Conservation (phyloP, 1,140 invertebrate genomes). For the Listronotus oregonensis region DNA sequence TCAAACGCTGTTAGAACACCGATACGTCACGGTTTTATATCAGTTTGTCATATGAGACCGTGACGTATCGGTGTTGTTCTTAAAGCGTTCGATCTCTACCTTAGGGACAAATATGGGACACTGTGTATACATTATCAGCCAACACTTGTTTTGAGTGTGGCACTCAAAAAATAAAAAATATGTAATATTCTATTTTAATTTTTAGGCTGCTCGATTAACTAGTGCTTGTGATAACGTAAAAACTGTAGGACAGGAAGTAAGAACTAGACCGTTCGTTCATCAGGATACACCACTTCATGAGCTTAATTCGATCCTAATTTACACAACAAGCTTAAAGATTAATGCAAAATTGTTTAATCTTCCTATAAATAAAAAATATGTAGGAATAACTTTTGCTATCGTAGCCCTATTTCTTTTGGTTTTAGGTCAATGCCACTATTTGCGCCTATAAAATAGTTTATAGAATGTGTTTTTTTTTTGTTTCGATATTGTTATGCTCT, state of each 20-base stretch:
- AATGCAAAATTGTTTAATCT: conserved; percentile 73
- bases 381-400: conserved; percentile 68
- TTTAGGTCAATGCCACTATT: conserved; percentile 67
- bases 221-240: conserved; percentile 72
- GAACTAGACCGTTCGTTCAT: conserved; percentile 78
- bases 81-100: too few relatives aligned
- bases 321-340: conserved; percentile 74
- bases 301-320: conserved; percentile 76
- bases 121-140: too few relatives aligned
- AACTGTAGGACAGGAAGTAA: conserved; percentile 75
- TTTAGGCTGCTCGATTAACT: conserved; percentile 77
- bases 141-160: too few relatives aligned
- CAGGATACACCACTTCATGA: conserved; percentile 74
- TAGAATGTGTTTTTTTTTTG: too few relatives aligned
- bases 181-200: conserved; percentile 33
- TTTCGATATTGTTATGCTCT: too few relatives aligned
- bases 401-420: conserved; percentile 64
- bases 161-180: too few relatives aligned
- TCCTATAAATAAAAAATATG: conserved; percentile 70
- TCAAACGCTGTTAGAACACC: too few relatives aligned
- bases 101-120: too few relatives aligned
- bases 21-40: too few relatives aligned
- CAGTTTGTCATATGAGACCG: too few relatives aligned
- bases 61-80: too few relatives aligned
- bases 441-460: too few relatives aligned